Percentiles rank a stretch among this genome's conserved stretches.
phyloP scores from a whole-genome alignment of 1,140 invertebrate genomes.

The Drosophila santomea region DNA sequence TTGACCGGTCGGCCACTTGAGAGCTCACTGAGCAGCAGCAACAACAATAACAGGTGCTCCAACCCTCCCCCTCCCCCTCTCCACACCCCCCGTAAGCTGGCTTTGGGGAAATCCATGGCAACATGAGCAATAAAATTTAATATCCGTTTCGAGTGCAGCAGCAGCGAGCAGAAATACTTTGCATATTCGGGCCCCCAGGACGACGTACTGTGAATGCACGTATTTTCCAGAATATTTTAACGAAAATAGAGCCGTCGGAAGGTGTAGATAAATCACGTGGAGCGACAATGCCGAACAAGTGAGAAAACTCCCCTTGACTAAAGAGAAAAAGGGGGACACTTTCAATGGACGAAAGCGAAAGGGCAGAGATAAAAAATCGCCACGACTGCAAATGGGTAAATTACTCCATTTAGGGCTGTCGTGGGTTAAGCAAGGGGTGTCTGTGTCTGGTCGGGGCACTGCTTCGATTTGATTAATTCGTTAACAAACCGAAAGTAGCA shows the following conservation, averaged over 20 bases:
- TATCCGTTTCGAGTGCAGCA: conserved; percentile 71
- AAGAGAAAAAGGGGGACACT: conserved; percentile 47
- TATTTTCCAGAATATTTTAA: conserved; percentile 1
- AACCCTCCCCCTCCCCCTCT: not conserved
- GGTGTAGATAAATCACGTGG: conserved; percentile 74
- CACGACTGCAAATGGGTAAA: conserved; percentile 49
- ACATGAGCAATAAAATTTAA: conserved; percentile 81
- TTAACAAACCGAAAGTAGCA: conserved; percentile 81
- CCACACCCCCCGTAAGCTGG: not conserved
- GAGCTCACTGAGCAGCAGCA: conserved; percentile 64
- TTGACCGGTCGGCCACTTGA: conserved; percentile 70
- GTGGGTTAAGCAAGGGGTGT: conserved; percentile 5
- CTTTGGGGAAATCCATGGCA: conserved; percentile 59
- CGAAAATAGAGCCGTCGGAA: conserved; percentile 72
- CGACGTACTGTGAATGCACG: not conserved
- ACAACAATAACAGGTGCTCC: conserved; percentile 31
- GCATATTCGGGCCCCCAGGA: conserved; percentile 62
- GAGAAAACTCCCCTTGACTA: conserved; percentile 65
- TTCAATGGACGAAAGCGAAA: conserved; percentile 51
- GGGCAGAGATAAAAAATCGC: conserved; percentile 60
- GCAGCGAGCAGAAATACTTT: conserved; percentile 62
- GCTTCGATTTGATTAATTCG: conserved; percentile 83
- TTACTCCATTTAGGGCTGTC: conserved; percentile 62
- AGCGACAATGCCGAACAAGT: conserved; percentile 56
- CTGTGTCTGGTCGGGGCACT: conserved; percentile 24